Conservation (phyloP, 2,113 vertebrate species). For the Corythaeola cristata region DNA sequence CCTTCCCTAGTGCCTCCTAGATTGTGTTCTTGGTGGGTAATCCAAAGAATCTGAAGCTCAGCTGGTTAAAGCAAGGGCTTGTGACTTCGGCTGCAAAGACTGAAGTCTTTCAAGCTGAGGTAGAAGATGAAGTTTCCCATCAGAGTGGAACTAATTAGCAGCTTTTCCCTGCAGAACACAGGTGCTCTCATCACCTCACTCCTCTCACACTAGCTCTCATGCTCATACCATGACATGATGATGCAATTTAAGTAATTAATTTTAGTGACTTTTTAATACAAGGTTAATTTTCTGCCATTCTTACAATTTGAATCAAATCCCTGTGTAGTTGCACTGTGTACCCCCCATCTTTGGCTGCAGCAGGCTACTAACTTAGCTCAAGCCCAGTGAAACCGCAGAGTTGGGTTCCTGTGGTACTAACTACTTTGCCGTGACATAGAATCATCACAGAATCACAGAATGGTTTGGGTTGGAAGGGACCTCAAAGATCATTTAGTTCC, state of each 20-base stretch:
- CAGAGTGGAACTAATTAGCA: not conserved
- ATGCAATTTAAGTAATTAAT: not conserved
- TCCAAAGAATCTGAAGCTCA: not conserved
- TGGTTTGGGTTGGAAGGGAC: too few species aligned
- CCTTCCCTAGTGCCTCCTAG: not conserved
- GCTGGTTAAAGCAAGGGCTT: not conserved
- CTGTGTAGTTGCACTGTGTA: accelerated
- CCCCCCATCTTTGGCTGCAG: not conserved
- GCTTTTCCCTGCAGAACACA: not conserved
- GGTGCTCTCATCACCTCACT: not conserved
- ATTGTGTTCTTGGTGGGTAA: not conserved
- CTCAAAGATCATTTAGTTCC: too few species aligned
- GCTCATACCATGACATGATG: not conserved
- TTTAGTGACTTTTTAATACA: not conserved
- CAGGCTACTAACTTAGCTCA: not conserved
- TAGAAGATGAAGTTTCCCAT: not conserved
- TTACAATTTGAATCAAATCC: not conserved
- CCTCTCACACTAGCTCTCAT: not conserved
- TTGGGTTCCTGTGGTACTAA: not conserved
- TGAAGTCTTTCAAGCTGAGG: not conserved
- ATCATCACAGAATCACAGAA: too few species aligned
- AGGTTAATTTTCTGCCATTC: not conserved
- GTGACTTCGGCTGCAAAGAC: not conserved
- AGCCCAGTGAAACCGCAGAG: not conserved
- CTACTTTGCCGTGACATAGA: too few species aligned